Evolutionary conservation across 2,888 invertebrate genomes (phyloP), one percentile per base, ranked within the genome.

Genomic region (Diaphora mendica): DNA sequence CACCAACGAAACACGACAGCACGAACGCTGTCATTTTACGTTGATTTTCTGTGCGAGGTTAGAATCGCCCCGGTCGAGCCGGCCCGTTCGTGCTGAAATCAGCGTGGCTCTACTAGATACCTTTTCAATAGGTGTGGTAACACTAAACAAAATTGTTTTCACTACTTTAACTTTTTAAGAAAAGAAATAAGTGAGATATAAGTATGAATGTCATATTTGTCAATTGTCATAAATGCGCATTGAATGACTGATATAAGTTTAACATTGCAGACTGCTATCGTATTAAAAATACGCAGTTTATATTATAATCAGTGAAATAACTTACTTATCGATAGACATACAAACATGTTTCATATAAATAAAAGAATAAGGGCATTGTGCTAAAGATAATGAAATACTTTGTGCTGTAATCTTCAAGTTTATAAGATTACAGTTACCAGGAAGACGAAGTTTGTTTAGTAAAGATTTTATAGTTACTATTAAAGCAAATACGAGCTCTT

Each of bases 401-500:
- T 73, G 48, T 48, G 68, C 39, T 72, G 48, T 75, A 70, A 78
- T 78, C 66, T 72, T 55, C 35, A 42, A n/a, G 42, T 64, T 67
- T 65, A 71, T 74, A 51, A 17, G 62, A 48, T 64, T 44, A 67
- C 35, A 39, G 42, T 44, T 42, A 64, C 59, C 73, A 79, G 82
- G 80, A 80, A 82, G 76, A 71, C 68, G 76, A 80, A 78, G 70
- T 33, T 68, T 35, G 70, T 26, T 62, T 26, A 62, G 64, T 74
- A 69, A 71, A 73, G 68, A 72, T 33, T 68, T 70, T 39, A 68
- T 72, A 72, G 77, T 74, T 77, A 71, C 59, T 66, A 71, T 82
- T 79, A 78, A 80, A 77, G 71, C 73, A 59, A 73, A 75, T 64
- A 77, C 79, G 76, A 73, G 75, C 77, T 83, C 88, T 88, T 88